A percentile compares a stretch with the other conserved stretches of the same genome.
These are phyloP conservation scores for Diarsia rubi DNA, from an alignment of 2,888 invertebrate species.

Conservation along the genomic window DNA sequence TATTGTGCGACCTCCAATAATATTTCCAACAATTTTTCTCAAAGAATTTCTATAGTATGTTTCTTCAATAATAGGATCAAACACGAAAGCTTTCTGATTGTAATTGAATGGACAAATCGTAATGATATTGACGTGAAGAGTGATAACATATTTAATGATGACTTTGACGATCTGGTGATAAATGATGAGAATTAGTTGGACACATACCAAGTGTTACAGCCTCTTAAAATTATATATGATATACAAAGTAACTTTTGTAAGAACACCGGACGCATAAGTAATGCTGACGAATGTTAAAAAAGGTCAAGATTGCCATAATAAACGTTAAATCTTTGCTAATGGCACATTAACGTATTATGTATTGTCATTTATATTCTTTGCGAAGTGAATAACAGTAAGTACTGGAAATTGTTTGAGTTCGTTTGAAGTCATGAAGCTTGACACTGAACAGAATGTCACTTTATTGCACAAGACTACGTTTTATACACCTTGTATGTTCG, in stretches of 20 bases:
- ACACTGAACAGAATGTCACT: conserved; percentile 30
- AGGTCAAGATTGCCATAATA: conserved; percentile 53
- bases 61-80: conserved; percentile 69
- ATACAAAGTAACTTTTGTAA: conserved; percentile 58
- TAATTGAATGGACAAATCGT: conserved; percentile 68
- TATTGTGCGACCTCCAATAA: conserved; percentile 84
- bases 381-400: conserved; percentile 45
- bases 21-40: conserved; percentile 83
- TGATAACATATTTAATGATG: conserved; percentile 65
- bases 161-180: conserved; percentile 65
- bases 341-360: conserved; percentile 62
- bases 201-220: conserved; percentile 56
- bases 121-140: conserved; percentile 67
- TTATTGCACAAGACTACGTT: conserved; percentile 15
- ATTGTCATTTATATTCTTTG: conserved; percentile 62
- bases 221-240: conserved; percentile 58
- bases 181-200: conserved; percentile 62
- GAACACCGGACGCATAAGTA: conserved; percentile 54
- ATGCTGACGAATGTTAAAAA: conserved; percentile 56
- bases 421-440: conserved; percentile 45
- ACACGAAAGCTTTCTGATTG: conserved; percentile 66
- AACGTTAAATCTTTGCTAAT: conserved; percentile 61
- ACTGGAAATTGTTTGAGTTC: conserved; percentile 42
- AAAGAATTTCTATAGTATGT: conserved; percentile 63
- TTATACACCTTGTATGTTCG: conserved; percentile 21